These are phyloP conservation scores for Eupelmus urozonus DNA, from an alignment of 2,888 invertebrate species.

Conservation along the genomic window DNA sequence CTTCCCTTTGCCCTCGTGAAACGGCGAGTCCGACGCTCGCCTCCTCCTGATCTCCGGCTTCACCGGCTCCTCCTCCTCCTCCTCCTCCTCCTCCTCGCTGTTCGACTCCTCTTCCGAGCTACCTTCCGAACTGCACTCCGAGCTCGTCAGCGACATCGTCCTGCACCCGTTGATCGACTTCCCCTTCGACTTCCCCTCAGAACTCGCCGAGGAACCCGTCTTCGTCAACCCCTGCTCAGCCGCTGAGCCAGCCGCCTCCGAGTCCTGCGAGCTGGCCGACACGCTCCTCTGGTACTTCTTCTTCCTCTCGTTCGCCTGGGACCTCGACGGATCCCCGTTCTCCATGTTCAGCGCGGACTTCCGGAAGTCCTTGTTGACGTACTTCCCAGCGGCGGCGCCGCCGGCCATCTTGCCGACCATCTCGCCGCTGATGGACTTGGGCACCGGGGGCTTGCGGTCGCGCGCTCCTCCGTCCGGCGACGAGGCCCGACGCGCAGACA, in stretches of 20 bases:
- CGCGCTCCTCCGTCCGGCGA: conserved; percentile 69
- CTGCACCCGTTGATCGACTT: neutral
- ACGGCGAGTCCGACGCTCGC: conserved; percentile 63
- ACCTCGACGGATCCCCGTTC: conserved; percentile 71
- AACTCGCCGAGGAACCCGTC: conserved; percentile 61
- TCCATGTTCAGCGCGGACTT: conserved; percentile 86
- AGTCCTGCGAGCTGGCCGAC: conserved; percentile 77
- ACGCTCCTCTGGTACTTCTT: conserved; percentile 74
- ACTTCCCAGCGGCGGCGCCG: conserved; percentile 67
- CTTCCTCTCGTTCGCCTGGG: conserved; percentile 66
- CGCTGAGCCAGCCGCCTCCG: conserved; percentile 64
- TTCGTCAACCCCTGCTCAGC: conserved; percentile 55
- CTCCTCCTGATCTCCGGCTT: conserved; percentile 9
- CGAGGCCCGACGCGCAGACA: conserved; percentile 68
- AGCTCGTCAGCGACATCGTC: conserved; percentile 58
- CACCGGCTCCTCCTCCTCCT: conserved; percentile 58
- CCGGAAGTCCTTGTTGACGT: conserved; percentile 85
- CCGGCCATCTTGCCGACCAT: conserved; percentile 65
- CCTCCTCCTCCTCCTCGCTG: conserved; percentile 70
- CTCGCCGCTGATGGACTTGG: conserved; percentile 78
- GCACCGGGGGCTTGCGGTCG: conserved; percentile 77
- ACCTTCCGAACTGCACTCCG: conserved; percentile 76
- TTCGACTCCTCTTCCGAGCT: conserved; percentile 74
- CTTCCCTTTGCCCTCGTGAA: conserved; percentile 63
- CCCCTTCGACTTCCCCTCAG: conserved; percentile 1